Percentiles rank a stretch among this genome's conserved stretches.
Conservation (phyloP, 2,888 invertebrate species). For the Oligia fasciuncula region DNA sequence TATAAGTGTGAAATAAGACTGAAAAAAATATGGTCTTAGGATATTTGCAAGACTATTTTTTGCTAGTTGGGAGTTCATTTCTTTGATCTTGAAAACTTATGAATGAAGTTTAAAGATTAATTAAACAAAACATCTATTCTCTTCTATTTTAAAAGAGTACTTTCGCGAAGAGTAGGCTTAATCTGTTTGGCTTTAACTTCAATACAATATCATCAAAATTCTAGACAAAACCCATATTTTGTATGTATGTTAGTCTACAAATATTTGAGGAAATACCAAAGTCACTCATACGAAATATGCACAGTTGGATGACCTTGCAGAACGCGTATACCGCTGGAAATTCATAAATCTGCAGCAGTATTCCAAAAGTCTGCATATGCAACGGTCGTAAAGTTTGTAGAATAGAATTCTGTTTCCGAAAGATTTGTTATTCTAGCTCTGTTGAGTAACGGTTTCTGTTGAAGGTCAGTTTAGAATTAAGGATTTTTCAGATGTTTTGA, state of each 20-base stretch:
- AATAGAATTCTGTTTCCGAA: conserved; percentile 26
- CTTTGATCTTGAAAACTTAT: too few relatives aligned
- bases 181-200: not conserved
- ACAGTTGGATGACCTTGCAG: conserved; percentile 14
- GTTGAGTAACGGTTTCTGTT: conserved; percentile 6
- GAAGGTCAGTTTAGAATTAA: conserved; percentile 17
- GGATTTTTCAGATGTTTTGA: conserved; percentile 1
- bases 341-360: conserved; percentile 24
- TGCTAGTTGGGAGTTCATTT: too few relatives aligned
- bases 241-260: not conserved
- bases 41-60: too few relatives aligned
- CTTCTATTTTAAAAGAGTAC: too few relatives aligned
- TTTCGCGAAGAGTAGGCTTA: too few relatives aligned
- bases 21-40: too few relatives aligned
- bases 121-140: too few relatives aligned
- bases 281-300: conserved; percentile 20
- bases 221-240: not conserved
- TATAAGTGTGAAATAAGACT: too few relatives aligned
- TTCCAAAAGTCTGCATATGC: conserved; percentile 13
- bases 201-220: not conserved
- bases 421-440: conserved; percentile 15
- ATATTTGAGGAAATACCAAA: conserved; percentile 16
- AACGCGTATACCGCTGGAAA: conserved; percentile 14
- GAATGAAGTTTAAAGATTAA: too few relatives aligned
- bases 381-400: conserved; percentile 21